These are phyloP conservation scores for Bombus ignitus DNA, from an alignment of 1,140 invertebrate genomes.

Conservation along the genomic window DNA sequence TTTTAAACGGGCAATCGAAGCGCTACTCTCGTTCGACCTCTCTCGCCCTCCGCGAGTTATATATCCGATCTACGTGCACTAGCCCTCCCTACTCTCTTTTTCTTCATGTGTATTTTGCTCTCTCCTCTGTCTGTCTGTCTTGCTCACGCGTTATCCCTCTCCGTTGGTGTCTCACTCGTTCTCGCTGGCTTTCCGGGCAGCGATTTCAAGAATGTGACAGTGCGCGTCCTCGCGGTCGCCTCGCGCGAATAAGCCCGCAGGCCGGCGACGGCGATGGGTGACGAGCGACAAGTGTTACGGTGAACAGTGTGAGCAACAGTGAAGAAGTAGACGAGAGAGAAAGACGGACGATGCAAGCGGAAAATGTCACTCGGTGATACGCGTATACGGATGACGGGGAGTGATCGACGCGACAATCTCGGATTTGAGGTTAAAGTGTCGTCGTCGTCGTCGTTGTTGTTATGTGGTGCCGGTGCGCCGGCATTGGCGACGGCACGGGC, in stretches of 20 bases:
- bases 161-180: constrained; percentile 10
- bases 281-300: constrained; percentile 51
- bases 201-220: constrained; percentile 73
- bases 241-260: constrained; percentile 50
- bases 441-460: constrained; percentile 46
- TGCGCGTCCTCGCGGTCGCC: constrained; percentile 66
- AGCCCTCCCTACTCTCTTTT: constrained; percentile 30
- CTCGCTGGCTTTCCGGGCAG: constrained; percentile 46
- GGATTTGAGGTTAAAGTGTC: constrained; percentile 62
- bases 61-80: constrained; percentile 45
- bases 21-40: constrained; percentile 60
- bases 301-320: constrained; percentile 43
- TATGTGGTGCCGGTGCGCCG: constrained; percentile 70
- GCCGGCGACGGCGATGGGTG: constrained; percentile 58
- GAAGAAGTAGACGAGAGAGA: constrained; percentile 44
- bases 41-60: constrained; percentile 58
- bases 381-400: constrained; percentile 71
- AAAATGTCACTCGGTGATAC: constrained; percentile 76
- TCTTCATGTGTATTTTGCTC: constrained; percentile 8
- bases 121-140: constrained; percentile 12
- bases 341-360: constrained; percentile 65
- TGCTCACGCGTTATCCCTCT: constrained; percentile 16
- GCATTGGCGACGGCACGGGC: constrained; percentile 62
- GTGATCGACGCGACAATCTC: constrained; percentile 65
- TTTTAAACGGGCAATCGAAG: constrained; percentile 48